phyloP scores from a whole-genome alignment of 2,888 invertebrate species.

The Mycalesis mineus region DNA sequence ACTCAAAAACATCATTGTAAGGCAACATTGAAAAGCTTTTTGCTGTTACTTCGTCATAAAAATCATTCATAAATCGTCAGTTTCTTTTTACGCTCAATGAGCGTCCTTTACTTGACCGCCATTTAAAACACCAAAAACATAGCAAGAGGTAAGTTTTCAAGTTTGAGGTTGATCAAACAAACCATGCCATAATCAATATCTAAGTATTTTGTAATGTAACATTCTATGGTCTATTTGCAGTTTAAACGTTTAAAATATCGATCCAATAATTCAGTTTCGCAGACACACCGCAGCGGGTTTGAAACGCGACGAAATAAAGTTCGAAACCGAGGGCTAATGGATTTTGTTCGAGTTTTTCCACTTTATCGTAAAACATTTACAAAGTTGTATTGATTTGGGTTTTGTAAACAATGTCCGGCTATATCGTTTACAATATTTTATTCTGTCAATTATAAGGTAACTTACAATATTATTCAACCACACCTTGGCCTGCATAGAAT shows the following conservation, averaged over 20 bases:
- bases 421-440: too few species aligned
- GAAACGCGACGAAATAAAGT: neutral
- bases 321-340: neutral
- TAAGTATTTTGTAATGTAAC: neutral
- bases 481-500: too few species aligned
- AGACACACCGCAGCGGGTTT: neutral
- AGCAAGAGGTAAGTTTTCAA: too few species aligned
- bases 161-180: neutral
- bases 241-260: neutral
- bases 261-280: neutral
- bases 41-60: neutral
- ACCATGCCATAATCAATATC: neutral
- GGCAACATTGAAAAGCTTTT: neutral
- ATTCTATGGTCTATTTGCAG: neutral
- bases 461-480: too few species aligned
- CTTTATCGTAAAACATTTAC: conserved; percentile 9
- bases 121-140: neutral
- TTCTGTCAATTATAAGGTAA: too few species aligned
- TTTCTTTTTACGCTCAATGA: neutral
- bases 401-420: too few species aligned
- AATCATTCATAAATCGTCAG: neutral
- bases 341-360: neutral
- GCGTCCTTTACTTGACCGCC: neutral
- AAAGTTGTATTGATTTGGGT: neutral
- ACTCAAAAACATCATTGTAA: neutral